These are phyloP conservation scores for Benthosema pterotum DNA, from an alignment of 2,797 vertebrate genomes.

Conservation along the genomic window DNA sequence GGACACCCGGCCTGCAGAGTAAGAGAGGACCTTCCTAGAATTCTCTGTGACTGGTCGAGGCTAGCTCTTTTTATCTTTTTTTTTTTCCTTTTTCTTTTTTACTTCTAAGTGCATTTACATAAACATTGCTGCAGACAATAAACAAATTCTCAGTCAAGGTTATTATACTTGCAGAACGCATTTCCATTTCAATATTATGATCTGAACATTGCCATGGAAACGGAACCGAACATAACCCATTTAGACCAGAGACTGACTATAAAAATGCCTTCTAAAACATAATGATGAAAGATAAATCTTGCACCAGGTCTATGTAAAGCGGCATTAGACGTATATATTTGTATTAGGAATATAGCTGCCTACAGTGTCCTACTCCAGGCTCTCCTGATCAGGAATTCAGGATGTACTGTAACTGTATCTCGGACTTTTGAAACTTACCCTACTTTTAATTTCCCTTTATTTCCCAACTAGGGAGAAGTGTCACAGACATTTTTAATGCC, in stretches of 20 bases:
- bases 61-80: not conserved
- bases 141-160: not conserved
- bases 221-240: not conserved
- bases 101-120: conserved; percentile 21
- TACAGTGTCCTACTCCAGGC: not conserved
- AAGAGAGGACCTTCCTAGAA: conserved; percentile 65
- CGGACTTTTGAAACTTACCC: not conserved
- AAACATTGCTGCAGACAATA: conserved; percentile 30
- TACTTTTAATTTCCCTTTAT: not conserved
- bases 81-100: conserved; percentile 22
- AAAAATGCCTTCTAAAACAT: too few species aligned
- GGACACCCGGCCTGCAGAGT: conserved; percentile 93
- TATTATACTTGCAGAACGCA: conserved; percentile 4
- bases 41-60: not conserved
- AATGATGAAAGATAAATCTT: too few species aligned
- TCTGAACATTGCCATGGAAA: not conserved
- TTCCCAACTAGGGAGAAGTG: not conserved
- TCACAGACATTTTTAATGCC: not conserved
- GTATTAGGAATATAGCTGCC: not conserved
- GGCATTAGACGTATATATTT: not conserved
- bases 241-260: too few species aligned
- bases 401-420: not conserved
- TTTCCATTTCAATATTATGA: not conserved
- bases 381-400: not conserved
- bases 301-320: not conserved